phyloP scores from a whole-genome alignment of 2,888 invertebrate species.

The Thyatira batis region DNA sequence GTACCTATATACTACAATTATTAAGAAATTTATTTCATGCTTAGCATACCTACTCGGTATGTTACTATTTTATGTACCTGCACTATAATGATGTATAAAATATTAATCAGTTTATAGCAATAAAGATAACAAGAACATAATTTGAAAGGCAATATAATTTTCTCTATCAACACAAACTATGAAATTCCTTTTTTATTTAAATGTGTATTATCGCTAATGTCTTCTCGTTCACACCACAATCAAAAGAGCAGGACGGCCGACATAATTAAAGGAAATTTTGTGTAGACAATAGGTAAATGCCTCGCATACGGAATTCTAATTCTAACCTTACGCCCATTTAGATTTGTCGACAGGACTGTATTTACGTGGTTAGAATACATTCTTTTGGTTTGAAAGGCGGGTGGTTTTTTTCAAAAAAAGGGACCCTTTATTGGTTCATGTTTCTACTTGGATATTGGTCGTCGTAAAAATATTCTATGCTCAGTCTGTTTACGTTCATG shows the following conservation, averaged over 20 bases:
- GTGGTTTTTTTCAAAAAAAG: not conserved
- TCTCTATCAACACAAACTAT: not conserved
- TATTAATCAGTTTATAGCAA: too few relatives aligned
- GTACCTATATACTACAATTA: too few relatives aligned
- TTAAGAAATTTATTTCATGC: too few relatives aligned
- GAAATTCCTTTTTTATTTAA: not conserved
- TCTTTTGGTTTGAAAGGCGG: not conserved
- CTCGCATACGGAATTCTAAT: constrained; percentile 73
- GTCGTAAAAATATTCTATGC: not conserved
- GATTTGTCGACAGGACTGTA: constrained; percentile 61
- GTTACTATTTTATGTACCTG: too few relatives aligned
- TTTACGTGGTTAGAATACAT: constrained; percentile 46
- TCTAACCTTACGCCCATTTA: constrained; percentile 63
- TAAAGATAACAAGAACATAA: too few relatives aligned
- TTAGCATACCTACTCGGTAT: too few relatives aligned
- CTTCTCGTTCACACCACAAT: constrained; percentile 19
- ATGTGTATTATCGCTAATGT: constrained; percentile 10
- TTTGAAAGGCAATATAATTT: too few relatives aligned
- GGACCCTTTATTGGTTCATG: not conserved
- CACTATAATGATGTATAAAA: too few relatives aligned
- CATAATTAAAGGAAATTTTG: constrained; percentile 75
- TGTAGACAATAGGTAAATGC: constrained; percentile 73
- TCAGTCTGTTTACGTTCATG: too few relatives aligned
- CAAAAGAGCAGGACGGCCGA: constrained; percentile 49
- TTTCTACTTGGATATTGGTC: not conserved